Conservation (phyloP, 2,113 vertebrate species). For the Psittacula cyanocephala region DNA sequence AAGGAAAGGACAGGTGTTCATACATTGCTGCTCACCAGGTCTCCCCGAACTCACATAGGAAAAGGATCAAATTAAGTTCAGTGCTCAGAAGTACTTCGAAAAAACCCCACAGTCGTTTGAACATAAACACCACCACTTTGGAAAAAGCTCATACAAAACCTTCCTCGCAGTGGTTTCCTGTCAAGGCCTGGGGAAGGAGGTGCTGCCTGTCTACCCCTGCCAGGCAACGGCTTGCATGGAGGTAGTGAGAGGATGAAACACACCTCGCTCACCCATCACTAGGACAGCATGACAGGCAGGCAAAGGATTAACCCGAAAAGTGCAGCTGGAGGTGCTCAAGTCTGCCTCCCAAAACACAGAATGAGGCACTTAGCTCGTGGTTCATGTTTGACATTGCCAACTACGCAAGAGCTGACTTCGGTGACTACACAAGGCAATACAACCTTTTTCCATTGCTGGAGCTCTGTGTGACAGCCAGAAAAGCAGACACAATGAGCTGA, state of each 20-base stretch:
- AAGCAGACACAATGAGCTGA: background rate
- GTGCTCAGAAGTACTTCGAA: background rate
- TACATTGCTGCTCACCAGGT: background rate
- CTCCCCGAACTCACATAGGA: background rate
- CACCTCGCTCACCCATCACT: background rate
- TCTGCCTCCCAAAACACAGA: background rate
- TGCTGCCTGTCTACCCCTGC: background rate
- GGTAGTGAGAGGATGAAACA: background rate
- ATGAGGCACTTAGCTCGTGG: background rate
- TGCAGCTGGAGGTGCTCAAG: background rate
- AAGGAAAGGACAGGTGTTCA: background rate
- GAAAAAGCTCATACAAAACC: background rate
- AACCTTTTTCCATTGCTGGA: background rate
- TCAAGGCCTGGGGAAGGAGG: background rate
- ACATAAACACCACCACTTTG: background rate
- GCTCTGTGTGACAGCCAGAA: background rate
- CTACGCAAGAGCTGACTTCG: background rate
- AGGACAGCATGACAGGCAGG: background rate
- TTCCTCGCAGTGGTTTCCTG: background rate
- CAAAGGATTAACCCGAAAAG: background rate
- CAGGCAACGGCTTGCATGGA: rapidly evolving
- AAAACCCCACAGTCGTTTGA: background rate
- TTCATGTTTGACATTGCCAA: background rate
- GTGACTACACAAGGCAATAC: background rate
- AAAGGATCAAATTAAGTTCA: background rate